Conservation (phyloP, 2,113 vertebrate genomes). For the Passer domesticus region DNA sequence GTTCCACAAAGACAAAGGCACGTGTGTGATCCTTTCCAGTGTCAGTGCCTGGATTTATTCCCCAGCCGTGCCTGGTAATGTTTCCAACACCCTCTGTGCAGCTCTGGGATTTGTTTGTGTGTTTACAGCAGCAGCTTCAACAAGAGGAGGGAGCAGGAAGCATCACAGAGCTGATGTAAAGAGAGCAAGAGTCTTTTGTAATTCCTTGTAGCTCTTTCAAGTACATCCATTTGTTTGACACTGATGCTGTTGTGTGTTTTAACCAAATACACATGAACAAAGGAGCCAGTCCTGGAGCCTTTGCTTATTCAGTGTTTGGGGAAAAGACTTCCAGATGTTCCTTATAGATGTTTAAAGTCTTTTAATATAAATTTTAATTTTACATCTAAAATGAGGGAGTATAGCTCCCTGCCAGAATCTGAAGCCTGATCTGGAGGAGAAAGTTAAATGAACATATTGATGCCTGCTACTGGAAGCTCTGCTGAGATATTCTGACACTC, state of each 20-base stretch:
- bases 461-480: background rate
- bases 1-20: background rate
- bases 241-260: background rate
- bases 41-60: background rate
- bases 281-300: background rate
- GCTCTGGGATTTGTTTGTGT: conserved; percentile 29
- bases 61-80: background rate
- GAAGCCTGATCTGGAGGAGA: background rate
- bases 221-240: conserved; percentile 30
- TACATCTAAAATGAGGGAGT: background rate
- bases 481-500: background rate
- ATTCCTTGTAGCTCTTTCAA: conserved; percentile 51
- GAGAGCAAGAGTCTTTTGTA: conserved; percentile 38
- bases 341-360: background rate
- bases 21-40: fast-evolving
- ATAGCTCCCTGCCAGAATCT: background rate
- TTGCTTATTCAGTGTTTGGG: background rate
- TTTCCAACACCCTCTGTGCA: background rate
- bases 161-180: conserved; percentile 12
- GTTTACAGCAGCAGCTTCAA: conserved; percentile 14
- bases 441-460: background rate
- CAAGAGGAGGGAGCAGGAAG: background rate
- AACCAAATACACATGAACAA: background rate
- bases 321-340: background rate
- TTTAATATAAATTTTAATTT: background rate